These are phyloP conservation scores for Sebastolobus alascanus DNA, from an alignment of 2,797 vertebrate genomes.

Conservation along the genomic window DNA sequence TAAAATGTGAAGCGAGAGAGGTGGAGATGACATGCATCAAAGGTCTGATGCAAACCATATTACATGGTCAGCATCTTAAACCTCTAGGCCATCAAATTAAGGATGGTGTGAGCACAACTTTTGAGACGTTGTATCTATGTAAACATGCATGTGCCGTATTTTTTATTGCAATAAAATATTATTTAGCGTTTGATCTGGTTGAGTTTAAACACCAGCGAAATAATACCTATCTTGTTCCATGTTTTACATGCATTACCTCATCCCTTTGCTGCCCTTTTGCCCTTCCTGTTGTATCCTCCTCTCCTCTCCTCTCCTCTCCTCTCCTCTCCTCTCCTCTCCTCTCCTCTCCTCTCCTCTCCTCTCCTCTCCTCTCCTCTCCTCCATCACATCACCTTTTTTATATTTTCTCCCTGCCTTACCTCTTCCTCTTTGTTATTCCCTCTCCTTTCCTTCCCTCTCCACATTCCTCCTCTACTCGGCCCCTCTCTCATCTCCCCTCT, in stretches of 20 bases:
- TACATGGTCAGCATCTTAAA: not conserved
- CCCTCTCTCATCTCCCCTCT: slow-evolving; percentile 75
- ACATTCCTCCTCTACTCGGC: slow-evolving; percentile 56
- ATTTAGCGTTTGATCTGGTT: not conserved
- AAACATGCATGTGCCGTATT: not conserved
- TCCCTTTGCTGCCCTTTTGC: slow-evolving; percentile 15
- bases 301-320: slow-evolving; percentile 7
- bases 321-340: slow-evolving; percentile 5
- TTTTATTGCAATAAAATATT: not conserved
- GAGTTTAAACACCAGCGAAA: not conserved
- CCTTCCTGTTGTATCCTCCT: slow-evolving; percentile 11
- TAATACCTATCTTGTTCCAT: not conserved
- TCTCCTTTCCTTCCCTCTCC: slow-evolving; percentile 40
- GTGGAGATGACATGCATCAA: slow-evolving; percentile 5
- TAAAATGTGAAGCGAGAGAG: not conserved
- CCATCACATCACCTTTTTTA: slow-evolving; percentile 22
- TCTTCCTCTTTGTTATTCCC: slow-evolving; percentile 36
- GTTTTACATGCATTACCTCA: slow-evolving; percentile 18
- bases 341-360: not conserved
- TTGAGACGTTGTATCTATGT: not conserved
- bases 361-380: not conserved
- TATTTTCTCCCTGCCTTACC: slow-evolving; percentile 6
- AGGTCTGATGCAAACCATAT: not conserved
- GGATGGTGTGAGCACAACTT: not conserved
- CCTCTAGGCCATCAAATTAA: not conserved